Evolutionary conservation across 2,888 invertebrate species (phyloP), one percentile per base, ranked within the genome.

Genomic region (Spodoptera picta): DNA sequence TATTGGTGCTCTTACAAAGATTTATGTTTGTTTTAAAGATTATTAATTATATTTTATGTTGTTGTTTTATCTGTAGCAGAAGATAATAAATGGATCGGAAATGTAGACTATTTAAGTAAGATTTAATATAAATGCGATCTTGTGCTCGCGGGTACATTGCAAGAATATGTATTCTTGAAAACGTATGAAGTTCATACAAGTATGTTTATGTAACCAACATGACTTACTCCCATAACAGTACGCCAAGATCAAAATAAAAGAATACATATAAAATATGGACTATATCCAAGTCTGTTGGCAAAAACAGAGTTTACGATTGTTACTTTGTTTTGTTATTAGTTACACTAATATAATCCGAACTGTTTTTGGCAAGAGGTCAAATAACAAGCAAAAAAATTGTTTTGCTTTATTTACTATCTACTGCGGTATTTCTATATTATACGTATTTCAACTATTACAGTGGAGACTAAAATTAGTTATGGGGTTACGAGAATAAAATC

Each of bases 261-360:
- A 48, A 51, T 31, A 46, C 52, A 65, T 52, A 24, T 56, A 46
- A 56, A 62, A 49, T 59, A 73, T 77, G 79, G 73, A 69, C 59
- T 45, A 51, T 66, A 60, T 72, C 76, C 79, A 79, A 74, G 63
- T 67, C 59, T 59, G 53, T 70, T 69, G 74, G 71, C 69, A 65
- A 69, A 76, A 69, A 72, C 73, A 65, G 42, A 67, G 62, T 65
- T 75, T 73, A 76, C 58, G 63, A 73, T 46, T 60, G 76, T 67
- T 65, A 46, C 42, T 46, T 59, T 60, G 57, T 69, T 66, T 61
- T 65, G 53, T 64, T 68, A 65, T 70, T 75, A 62, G 56, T 65
- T 60, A 51, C 69, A 49, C 24, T 60, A 68, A 52, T 68, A 57
- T 49, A 67, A 47, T 55, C 27, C 24, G 54, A 57, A 23, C 45